Percentiles rank a stretch among this genome's conserved stretches.
Evolutionary conservation across 1,140 invertebrate genomes (phyloP).

Genomic region (Drosophila ogumai): DNA sequence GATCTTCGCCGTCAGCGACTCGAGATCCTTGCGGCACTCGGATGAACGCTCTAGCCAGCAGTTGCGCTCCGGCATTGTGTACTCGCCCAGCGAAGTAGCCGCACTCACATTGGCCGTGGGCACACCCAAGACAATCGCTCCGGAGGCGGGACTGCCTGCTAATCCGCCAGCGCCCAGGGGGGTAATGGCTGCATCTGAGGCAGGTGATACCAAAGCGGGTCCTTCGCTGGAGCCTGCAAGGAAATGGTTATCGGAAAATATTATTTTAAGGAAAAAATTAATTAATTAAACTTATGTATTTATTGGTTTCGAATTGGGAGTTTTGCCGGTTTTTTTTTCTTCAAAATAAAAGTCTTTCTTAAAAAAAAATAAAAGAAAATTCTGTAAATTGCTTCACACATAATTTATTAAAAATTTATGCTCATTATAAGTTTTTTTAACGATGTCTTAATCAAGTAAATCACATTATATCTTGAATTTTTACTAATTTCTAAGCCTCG

Average conservation of each 20-base stretch:
- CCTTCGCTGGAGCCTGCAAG: constrained; percentile 62
- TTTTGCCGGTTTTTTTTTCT: too few species aligned
- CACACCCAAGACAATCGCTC: constrained; percentile 60
- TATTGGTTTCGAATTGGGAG: too few species aligned
- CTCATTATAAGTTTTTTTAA: background rate
- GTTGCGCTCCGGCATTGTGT: constrained; percentile 83
- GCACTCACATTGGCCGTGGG: constrained; percentile 69
- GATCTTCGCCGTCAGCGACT: constrained; percentile 66
- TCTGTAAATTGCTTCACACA: background rate
- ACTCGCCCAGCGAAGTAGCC: constrained; percentile 81
- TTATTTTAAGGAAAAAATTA: background rate
- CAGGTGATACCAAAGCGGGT: constrained; percentile 60
- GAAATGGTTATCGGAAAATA: background rate
- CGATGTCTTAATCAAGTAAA: background rate
- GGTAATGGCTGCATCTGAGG: constrained; percentile 63
- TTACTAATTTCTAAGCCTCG: background rate
- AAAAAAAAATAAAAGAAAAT: background rate
- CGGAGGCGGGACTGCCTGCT: constrained; percentile 73
- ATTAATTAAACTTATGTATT: background rate
- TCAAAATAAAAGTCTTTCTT: background rate
- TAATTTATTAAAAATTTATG: background rate
- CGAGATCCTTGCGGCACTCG: constrained; percentile 80
- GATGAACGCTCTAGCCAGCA: constrained; percentile 78
- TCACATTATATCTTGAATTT: too few species aligned
- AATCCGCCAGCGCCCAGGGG: constrained; percentile 57